A percentile compares a stretch with the other conserved stretches of the same genome.
These are phyloP conservation scores for Arvicanthis niloticus DNA, from an alignment of 2,113 vertebrate species.

Conservation along the genomic window DNA sequence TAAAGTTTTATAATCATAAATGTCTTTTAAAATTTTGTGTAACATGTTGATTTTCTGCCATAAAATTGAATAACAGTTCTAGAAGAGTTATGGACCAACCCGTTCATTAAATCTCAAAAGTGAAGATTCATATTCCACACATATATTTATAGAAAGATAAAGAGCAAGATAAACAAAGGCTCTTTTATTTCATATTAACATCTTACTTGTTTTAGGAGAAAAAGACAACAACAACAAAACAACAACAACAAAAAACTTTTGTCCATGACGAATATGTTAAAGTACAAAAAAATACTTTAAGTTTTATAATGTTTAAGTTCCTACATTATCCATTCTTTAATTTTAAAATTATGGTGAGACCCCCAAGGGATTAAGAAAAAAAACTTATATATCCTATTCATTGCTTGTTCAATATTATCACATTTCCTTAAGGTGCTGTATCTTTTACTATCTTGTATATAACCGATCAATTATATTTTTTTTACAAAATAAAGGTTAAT, in stretches of 20 bases:
- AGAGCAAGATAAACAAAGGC: accelerated
- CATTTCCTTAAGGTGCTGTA: accelerated
- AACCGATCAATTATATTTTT: neutral
- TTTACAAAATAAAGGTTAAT: neutral
- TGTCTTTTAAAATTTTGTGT: neutral
- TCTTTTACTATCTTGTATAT: neutral
- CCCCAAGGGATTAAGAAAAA: neutral
- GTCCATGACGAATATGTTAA: neutral
- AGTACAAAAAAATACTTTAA: neutral
- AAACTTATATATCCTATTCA: neutral
- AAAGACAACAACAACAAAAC: too few relatives aligned
- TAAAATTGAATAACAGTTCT: neutral
- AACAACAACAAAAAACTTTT: neutral
- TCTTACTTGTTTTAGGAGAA: neutral
- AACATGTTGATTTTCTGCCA: neutral
- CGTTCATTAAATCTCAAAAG: neutral
- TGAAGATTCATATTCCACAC: neutral
- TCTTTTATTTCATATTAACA: neutral
- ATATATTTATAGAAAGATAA: neutral
- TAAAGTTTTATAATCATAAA: neutral
- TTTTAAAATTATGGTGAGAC: neutral
- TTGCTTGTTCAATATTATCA: neutral
- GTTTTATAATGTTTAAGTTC: too few relatives aligned
- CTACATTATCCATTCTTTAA: neutral
- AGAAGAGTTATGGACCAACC: neutral